Conservation (phyloP, 2,797 vertebrate species). For the Propithecus deckenii region DNA sequence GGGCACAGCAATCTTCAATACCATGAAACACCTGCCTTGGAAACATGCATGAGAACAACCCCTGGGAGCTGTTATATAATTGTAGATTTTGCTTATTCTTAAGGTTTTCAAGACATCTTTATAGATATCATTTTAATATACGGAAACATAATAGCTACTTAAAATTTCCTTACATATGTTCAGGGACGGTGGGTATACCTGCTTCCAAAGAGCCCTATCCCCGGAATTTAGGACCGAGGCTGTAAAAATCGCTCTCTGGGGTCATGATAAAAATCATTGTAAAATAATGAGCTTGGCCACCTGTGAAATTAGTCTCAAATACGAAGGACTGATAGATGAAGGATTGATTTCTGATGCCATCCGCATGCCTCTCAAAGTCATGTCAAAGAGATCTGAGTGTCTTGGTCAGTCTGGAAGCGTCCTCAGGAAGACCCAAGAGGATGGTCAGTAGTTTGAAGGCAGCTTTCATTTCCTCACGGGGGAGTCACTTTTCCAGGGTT, state of each 20-base stretch:
- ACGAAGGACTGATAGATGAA: background rate
- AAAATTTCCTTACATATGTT: background rate
- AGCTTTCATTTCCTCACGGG: background rate
- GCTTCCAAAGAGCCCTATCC: background rate
- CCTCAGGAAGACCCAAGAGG: background rate
- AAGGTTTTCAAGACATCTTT: background rate
- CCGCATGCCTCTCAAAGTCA: background rate
- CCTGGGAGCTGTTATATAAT: background rate
- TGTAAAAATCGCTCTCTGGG: background rate
- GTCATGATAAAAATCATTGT: background rate
- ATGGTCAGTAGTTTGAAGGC: fast-evolving
- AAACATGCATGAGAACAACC: background rate
- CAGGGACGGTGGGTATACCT: background rate
- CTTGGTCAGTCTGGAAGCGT: background rate
- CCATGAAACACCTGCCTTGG: background rate
- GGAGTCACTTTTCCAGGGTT: background rate
- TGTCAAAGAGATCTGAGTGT: background rate
- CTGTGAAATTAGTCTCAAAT: background rate
- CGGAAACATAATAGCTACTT: background rate
- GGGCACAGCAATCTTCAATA: background rate
- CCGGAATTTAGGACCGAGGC: background rate
- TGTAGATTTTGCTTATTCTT: background rate
- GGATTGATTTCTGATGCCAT: background rate
- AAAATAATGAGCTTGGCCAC: background rate
- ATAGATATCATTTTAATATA: background rate